Evolutionary conservation across 1,140 invertebrate genomes (phyloP).

Genomic region (Melipona quadrifasciata): DNA sequence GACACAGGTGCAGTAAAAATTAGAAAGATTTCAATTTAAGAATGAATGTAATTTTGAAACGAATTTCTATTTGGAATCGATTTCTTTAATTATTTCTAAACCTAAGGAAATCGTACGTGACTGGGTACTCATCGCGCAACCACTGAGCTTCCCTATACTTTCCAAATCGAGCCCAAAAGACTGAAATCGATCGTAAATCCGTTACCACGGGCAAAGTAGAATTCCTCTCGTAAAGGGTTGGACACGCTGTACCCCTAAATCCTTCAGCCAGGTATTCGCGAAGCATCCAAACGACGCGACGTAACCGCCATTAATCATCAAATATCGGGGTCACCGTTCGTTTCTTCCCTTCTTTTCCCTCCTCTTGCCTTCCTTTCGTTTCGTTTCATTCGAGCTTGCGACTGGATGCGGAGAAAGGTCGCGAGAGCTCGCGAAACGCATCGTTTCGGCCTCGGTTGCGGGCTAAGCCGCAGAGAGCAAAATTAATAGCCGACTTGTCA

Average conservation of each 20-base stretch:
- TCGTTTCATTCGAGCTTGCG: background rate
- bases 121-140: too few relatives aligned
- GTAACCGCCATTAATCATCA: background rate
- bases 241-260: background rate
- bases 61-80: too few relatives aligned
- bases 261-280: background rate
- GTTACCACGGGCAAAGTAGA: background rate
- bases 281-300: background rate
- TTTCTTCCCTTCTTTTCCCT: background rate
- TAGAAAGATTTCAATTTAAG: too few relatives aligned
- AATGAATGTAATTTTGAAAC: too few relatives aligned
- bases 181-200: background rate
- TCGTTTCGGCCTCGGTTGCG: constrained; percentile 15
- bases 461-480: constrained; percentile 61
- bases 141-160: background rate
- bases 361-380: too few relatives aligned
- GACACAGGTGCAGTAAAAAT: too few relatives aligned
- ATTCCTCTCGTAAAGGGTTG: background rate
- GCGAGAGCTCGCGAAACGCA: constrained; percentile 10
- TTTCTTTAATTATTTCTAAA: too few relatives aligned
- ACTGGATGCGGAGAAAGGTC: background rate
- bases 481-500: constrained; percentile 70
- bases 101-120: too few relatives aligned
- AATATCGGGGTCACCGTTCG: background rate
- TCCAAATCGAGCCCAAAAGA: background rate